Evolutionary conservation across 1,140 invertebrate genomes (phyloP).

Genomic region (Phenacoccus solenopsis): DNA sequence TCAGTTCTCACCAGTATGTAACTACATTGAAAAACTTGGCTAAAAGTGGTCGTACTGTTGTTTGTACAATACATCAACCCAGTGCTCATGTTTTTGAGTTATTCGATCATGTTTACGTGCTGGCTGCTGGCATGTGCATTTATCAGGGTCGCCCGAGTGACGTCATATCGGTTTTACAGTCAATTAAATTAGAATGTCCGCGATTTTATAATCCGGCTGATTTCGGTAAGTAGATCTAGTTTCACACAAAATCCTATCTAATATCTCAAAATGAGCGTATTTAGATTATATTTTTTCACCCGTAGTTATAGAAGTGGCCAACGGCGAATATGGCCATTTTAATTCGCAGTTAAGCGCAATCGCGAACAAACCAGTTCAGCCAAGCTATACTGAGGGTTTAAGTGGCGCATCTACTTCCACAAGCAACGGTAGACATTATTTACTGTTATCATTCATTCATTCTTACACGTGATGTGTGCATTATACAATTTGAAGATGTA

Average conservation of each 20-base stretch:
- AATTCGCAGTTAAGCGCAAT: constrained; percentile 47
- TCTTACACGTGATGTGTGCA: no score
- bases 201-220: constrained; percentile 88
- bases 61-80: constrained; percentile 72
- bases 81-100: constrained; percentile 71
- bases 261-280: no score
- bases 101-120: constrained; percentile 76
- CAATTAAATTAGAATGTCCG: constrained; percentile 63
- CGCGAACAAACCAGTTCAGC: constrained; percentile 38
- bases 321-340: constrained; percentile 69
- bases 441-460: no score
- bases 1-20: constrained; percentile 69
- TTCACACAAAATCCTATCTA: no score
- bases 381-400: constrained; percentile 25
- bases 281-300: constrained; percentile 27
- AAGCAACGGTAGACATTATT: no score
- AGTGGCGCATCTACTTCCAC: no score
- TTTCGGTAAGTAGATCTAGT: constrained; percentile 67
- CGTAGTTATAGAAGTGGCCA: constrained; percentile 66
- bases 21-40: constrained; percentile 53
- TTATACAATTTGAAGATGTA: no score
- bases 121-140: constrained; percentile 70
- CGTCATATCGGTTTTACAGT: constrained; percentile 59
- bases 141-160: constrained; percentile 62
- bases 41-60: constrained; percentile 51